Base-by-base conservation (phyloP, 2,888 invertebrate genomes). In the Meiosimyza decipiens region DNA sequence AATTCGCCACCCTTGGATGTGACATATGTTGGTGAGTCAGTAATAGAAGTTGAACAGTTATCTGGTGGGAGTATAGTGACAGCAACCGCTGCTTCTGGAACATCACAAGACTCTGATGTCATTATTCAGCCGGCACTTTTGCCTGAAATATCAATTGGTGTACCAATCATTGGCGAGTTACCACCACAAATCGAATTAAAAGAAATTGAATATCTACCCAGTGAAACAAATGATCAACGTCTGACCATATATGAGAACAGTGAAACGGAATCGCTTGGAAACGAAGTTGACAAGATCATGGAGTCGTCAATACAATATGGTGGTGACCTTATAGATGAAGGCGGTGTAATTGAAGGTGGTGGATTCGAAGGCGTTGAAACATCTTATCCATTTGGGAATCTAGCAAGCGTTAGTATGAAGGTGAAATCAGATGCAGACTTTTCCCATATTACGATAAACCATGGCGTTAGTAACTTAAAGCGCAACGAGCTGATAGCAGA, bases 171-270 rank as follows among this genome's bases (percentile, higher is more conserved):
- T 72, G 87, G 85, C 2, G 88, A 87, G 75, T 73, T 87, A 49
- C 87, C 87, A 18, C 87, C 87, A 18, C 88, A 87, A 79, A 87
- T 88, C 73, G 87, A 87, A 76, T 79, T 87, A 3, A 86, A 85
- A 77, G 86, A 87, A 80, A 86, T 87, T 75, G 87, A 87, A 78
- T 87, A 83, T 73, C 83, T 86, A 82, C 85, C 86, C 16, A 83
- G 80, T 18, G 84, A 85, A 71, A 74, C 75, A 49, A 77, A 77
- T 71, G 60, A 76, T 60, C 78, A 74, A 73, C 79, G 74, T 40
- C 76, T 76, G 74, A 75, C 75, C 72, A 75, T 77, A 51, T 76
- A 75, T 66, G 78, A 79, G 40, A 75, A 63, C 55, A 73, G 74
- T 9, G 74, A 73, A 22, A 76, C 75, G 71, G 79, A 79, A 52